These are phyloP conservation scores for Oryzias curvinotus DNA, from an alignment of 2,113 vertebrate genomes.

Conservation along the genomic window DNA sequence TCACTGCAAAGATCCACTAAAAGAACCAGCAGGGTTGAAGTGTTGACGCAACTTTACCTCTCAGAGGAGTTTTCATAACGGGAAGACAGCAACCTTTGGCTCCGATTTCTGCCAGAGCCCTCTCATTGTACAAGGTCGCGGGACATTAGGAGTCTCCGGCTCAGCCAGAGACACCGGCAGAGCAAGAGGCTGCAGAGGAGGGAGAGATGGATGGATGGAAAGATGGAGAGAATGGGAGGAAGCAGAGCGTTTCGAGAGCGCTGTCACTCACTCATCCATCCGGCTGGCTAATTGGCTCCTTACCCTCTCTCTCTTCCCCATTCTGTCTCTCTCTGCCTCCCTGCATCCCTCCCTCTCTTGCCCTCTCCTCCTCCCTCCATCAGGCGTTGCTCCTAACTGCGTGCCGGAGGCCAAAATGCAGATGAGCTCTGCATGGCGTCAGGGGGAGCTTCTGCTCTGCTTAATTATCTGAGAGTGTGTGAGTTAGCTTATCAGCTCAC, in stretches of 20 bases:
- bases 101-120: slow-evolving; percentile 1
- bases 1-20: no score
- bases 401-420: slow-evolving; percentile 99
- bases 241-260: slow-evolving; percentile 87
- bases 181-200: slow-evolving; percentile 32
- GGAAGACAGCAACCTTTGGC: slow-evolving; percentile 38
- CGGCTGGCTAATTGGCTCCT: slow-evolving; percentile 99
- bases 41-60: no score
- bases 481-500: slow-evolving; percentile 69
- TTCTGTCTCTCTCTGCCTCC: slow-evolving; percentile 68
- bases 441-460: slow-evolving; percentile 93
- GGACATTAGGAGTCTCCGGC: slow-evolving; percentile 35
- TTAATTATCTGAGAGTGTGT: slow-evolving; percentile 98
- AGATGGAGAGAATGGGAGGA: slow-evolving; percentile 30
- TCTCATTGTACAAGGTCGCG: slow-evolving; percentile 55
- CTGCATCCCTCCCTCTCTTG: slow-evolving; percentile 60
- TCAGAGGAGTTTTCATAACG: slow-evolving; percentile 1
- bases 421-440: slow-evolving; percentile 84
- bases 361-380: slow-evolving; percentile 88
- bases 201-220: slow-evolving; percentile 25
- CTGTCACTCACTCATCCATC: slow-evolving; percentile 99
- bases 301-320: slow-evolving; percentile 88
- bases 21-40: no score
- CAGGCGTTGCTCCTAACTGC: slow-evolving; percentile 99
- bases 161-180: slow-evolving; percentile 43